Evolutionary conservation across 37 sponge, comb jelly and placozoan genomes (phyloP), one percentile per base, ranked within the genome.

Genomic region (Halichondria panicea): DNA sequence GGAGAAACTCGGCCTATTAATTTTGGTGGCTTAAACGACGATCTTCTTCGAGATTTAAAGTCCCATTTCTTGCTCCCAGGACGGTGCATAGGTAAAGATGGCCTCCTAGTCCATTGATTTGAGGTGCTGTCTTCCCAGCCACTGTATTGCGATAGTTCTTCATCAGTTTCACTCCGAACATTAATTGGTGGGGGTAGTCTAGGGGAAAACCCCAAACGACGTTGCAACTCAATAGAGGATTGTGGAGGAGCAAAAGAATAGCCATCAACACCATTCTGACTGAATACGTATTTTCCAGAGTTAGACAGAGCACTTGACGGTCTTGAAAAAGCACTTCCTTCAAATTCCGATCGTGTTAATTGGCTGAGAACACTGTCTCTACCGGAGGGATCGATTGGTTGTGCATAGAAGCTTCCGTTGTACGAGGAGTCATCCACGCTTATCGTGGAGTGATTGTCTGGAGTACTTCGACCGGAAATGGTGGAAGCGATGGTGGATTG

Each of bases 131-230:
- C 60, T 25, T n/a, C n/a, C n/a, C n/a, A n/a, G n/a, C n/a, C n/a
- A n/a, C n/a, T n/a, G n/a, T n/a, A n/a, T 28, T 35, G n/a, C 0
- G 63, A 32, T 37, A 63, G 34, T 42, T 84, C 85, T 3, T 84
- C 85, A 24, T 84, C 85, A 18, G 81, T 80, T 31, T 70, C 71
- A 0, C 72, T n/a, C n/a, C n/a, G n/a, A n/a, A n/a, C n/a, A n/a
- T n/a, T n/a, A n/a, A n/a, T n/a, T n/a, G n/a, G n/a, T n/a, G n/a
- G n/a, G n/a, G n/a, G n/a, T n/a, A n/a, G n/a, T n/a, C n/a, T n/a
- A n/a, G n/a, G n/a, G n/a, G n/a, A n/a, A n/a, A n/a, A n/a, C n/a
- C n/a, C n/a, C n/a, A n/a, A n/a, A n/a, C n/a, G n/a, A n/a, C n/a
- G n/a, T n/a, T n/a, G n/a, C n/a, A n/a, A n/a, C n/a, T n/a, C n/a